Evolutionary conservation across 2,113 vertebrate genomes (phyloP).

Genomic region (Thomomys bottae): DNA sequence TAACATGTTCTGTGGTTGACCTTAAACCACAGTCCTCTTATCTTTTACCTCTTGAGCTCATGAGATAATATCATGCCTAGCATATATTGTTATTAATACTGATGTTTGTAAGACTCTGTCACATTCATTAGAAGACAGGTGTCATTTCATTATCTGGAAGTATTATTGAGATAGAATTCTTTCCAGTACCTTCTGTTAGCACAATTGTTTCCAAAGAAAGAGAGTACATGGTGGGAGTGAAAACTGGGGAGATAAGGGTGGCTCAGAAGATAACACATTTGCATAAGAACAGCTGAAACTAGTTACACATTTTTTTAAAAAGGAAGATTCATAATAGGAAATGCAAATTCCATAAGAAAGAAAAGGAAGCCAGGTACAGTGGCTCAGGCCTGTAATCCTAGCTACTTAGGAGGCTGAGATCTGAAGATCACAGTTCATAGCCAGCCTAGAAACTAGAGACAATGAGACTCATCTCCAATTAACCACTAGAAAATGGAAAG

Average conservation of each 20-base stretch:
- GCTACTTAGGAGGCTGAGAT: no score
- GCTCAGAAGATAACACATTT: conserved; percentile 29
- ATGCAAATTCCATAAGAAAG: conserved; percentile 44
- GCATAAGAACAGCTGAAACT: conserved; percentile 28
- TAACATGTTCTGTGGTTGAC: no score
- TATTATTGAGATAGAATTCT: conserved; percentile 24
- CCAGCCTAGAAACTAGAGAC: no score
- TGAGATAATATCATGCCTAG: no score
- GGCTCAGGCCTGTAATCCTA: no score
- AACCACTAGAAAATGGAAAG: no score
- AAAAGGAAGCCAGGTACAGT: no score
- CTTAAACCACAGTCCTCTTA: no score
- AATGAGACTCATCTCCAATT: no score
- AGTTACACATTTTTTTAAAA: not conserved
- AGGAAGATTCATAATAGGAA: no score
- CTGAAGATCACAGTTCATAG: no score
- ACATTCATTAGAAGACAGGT: conserved; percentile 21
- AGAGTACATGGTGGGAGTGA: not conserved
- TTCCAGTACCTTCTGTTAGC: conserved; percentile 23
- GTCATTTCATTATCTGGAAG: not conserved
- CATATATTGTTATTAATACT: not conserved
- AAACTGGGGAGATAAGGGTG: not conserved
- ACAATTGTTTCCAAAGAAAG: conserved; percentile 30
- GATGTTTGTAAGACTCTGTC: conserved; percentile 26
- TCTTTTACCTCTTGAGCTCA: no score